These are phyloP conservation scores for Tenthredo mesomela DNA, from an alignment of 2,888 invertebrate species.

Conservation along the genomic window DNA sequence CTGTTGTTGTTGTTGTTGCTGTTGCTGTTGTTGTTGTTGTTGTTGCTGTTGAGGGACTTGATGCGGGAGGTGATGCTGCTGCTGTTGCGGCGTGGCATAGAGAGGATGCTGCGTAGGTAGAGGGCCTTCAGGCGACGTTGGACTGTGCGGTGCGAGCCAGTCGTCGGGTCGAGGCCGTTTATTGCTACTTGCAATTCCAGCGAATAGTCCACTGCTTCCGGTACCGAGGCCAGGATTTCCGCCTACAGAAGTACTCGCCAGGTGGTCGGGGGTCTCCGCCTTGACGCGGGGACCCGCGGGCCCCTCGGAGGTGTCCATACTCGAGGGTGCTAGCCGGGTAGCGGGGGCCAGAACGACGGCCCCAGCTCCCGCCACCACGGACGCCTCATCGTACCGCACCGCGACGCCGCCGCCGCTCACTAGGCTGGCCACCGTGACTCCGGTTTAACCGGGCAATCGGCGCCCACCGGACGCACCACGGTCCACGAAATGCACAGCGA, in stretches of 20 bases:
- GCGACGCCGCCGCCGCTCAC: slow-evolving; percentile 74
- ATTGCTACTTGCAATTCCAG: slow-evolving; percentile 76
- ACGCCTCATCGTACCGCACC: slow-evolving; percentile 76
- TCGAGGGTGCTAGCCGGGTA: slow-evolving; percentile 78
- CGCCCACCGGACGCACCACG: slow-evolving; percentile 50
- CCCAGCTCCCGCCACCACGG: slow-evolving; percentile 80
- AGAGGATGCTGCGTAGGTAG: slow-evolving; percentile 81
- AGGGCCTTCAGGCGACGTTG: slow-evolving; percentile 78
- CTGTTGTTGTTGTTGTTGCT: slow-evolving; percentile 52
- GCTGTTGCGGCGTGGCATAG: slow-evolving; percentile 76
- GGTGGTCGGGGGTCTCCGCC: slow-evolving; percentile 79
- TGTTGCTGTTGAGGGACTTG: slow-evolving; percentile 57
- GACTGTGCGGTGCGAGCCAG: slow-evolving; percentile 84
- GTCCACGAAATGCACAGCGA: slow-evolving; percentile 16
- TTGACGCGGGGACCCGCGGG: slow-evolving; percentile 65
- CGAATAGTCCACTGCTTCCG: slow-evolving; percentile 71
- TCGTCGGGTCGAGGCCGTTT: slow-evolving; percentile 82
- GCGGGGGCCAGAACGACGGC: slow-evolving; percentile 74
- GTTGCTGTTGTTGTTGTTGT: slow-evolving; percentile 56
- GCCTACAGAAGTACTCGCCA: slow-evolving; percentile 70
- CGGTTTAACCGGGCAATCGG: slow-evolving; percentile 49
- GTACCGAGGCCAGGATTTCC: slow-evolving; percentile 72
- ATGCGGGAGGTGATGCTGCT: slow-evolving; percentile 62
- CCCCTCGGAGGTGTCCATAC: slow-evolving; percentile 65
- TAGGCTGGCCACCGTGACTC: slow-evolving; percentile 75